These are phyloP conservation scores for Archivesica marissinica DNA, from an alignment of 1,140 invertebrate species.

Conservation along the genomic window DNA sequence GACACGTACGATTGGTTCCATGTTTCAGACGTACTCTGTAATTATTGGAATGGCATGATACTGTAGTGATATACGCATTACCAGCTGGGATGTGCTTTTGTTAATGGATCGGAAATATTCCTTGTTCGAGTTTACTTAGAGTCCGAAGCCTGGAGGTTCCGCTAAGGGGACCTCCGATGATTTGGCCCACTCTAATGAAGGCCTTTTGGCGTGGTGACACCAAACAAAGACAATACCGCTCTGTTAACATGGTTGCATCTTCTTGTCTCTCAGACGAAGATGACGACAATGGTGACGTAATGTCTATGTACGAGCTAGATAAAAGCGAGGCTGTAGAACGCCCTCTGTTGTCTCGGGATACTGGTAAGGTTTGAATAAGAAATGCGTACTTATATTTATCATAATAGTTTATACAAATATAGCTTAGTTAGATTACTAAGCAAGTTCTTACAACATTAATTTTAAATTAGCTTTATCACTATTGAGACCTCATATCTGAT, in stretches of 20 bases:
- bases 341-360: background rate
- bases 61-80: no score
- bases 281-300: conserved; percentile 19
- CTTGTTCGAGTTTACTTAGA: no score
- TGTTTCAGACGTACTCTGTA: no score
- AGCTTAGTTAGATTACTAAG: no score
- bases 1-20: no score
- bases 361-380: conserved; percentile 16
- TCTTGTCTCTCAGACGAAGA: conserved; percentile 5
- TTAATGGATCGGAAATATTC: background rate
- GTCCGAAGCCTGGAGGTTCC: conserved; percentile 32
- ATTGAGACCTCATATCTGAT: no score
- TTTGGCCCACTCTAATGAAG: conserved; percentile 48
- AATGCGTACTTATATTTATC: no score
- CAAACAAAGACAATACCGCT: conserved; percentile 14
- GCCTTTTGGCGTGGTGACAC: conserved; percentile 45
- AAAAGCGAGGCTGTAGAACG: background rate
- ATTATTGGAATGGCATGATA: no score
- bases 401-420: no score
- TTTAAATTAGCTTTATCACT: no score
- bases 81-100: no score
- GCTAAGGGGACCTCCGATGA: conserved; percentile 45
- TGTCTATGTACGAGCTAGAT: conserved; percentile 16
- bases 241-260: conserved; percentile 27
- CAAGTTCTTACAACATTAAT: no score